Evolutionary conservation across 2,888 invertebrate genomes (phyloP).

Genomic region (Nezara viridula): DNA sequence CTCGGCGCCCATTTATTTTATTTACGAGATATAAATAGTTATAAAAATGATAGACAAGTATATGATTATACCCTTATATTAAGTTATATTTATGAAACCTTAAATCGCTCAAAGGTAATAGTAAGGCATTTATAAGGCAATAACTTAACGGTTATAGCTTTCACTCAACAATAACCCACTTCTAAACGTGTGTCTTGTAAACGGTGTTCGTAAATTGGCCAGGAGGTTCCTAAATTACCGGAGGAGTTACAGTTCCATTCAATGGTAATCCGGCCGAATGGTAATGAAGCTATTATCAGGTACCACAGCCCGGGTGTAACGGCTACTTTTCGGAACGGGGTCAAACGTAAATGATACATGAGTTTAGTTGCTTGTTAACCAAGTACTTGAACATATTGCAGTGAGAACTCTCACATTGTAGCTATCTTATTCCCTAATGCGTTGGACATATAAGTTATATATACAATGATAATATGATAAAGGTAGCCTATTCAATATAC

Average conservation of each 20-base stretch:
- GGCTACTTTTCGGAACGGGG: slow-evolving; percentile 12
- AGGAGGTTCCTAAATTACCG: not conserved
- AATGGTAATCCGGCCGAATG: not conserved
- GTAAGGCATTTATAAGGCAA: not conserved
- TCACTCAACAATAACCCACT: slow-evolving; percentile 37
- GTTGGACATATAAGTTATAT: too few species aligned
- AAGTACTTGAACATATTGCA: not conserved
- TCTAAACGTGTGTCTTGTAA: not conserved
- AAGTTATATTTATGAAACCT: not conserved
- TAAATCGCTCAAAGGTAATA: not conserved
- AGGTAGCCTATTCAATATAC: too few species aligned
- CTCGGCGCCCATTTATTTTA: not conserved
- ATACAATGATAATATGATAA: too few species aligned
- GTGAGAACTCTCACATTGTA: too few species aligned
- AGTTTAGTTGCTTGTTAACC: too few species aligned
- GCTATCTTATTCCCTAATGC: too few species aligned
- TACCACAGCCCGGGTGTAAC: not conserved
- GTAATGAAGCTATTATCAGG: not conserved
- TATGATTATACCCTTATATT: not conserved
- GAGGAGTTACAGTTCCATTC: slow-evolving; percentile 43
- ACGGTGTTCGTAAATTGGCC: not conserved
- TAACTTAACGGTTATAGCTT: slow-evolving; percentile 5
- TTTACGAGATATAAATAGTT: not conserved
- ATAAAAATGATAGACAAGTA: not conserved
- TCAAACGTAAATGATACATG: not conserved